These are phyloP conservation scores for Podarcis muralis DNA, from an alignment of 2,113 vertebrate genomes.

Conservation along the genomic window DNA sequence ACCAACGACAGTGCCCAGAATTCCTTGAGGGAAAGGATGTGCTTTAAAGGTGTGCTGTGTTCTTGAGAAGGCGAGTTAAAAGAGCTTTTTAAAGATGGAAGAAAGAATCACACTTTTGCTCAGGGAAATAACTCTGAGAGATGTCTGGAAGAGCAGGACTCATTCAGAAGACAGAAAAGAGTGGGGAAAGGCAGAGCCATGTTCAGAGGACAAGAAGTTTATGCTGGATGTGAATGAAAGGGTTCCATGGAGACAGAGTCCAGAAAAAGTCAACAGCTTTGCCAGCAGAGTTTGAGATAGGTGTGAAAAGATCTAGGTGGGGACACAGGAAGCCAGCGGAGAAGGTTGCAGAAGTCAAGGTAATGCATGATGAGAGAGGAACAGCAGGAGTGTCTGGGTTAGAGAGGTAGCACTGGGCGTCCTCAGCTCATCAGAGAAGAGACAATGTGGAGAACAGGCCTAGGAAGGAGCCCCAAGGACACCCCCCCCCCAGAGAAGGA, in stretches of 20 bases:
- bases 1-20: too few species aligned
- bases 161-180: not conserved
- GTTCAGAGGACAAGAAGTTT: not conserved
- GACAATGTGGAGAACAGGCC: too few species aligned
- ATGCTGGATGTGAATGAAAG: not conserved
- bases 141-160: not conserved
- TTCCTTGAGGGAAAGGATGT: too few species aligned
- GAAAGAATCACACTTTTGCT: not conserved
- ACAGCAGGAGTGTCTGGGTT: not conserved
- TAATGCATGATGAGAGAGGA: not conserved
- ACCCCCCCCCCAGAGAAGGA: too few species aligned
- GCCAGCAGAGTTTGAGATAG: not conserved
- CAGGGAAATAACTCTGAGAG: not conserved
- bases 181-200: not conserved
- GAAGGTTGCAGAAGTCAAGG: not conserved
- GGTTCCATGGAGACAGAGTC: not conserved
- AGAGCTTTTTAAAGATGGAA: not conserved
- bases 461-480: too few species aligned
- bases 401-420: not conserved
- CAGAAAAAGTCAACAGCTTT: not conserved
- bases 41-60: too few species aligned
- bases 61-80: not conserved
- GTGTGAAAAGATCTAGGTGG: not conserved
- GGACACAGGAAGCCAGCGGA: not conserved
- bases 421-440: too few species aligned